These are phyloP conservation scores for Ceratoteleas bidentatus DNA, from an alignment of 1,140 invertebrate species.

Conservation along the genomic window DNA sequence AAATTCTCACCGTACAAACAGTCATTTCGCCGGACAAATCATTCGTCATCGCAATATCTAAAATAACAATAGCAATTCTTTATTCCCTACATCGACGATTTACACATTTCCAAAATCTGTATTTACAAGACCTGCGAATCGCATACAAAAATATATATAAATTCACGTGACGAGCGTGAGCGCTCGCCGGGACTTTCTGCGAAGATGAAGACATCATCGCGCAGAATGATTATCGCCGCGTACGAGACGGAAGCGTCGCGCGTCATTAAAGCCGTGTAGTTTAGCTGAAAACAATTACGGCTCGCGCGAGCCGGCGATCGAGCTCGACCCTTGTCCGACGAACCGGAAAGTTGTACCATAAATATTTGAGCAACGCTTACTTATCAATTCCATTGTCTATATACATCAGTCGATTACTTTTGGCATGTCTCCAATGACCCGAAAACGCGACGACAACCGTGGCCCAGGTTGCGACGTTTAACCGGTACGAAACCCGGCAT, in stretches of 20 bases:
- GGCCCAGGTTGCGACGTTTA: too few species aligned
- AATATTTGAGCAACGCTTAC: constrained; percentile 59
- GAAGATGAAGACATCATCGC: constrained; percentile 74
- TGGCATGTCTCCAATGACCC: constrained; percentile 28
- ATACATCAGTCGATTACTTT: constrained; percentile 61
- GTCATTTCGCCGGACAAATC: too few species aligned
- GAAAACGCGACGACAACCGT: too few species aligned
- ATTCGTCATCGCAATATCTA: constrained; percentile 5
- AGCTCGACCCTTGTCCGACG: constrained; percentile 8
- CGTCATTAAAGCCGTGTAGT: constrained; percentile 34
- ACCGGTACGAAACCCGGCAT: too few species aligned
- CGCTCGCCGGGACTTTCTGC: too few species aligned
- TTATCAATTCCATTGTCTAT: constrained; percentile 34
- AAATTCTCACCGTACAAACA: constrained; percentile 23
- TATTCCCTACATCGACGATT: constrained; percentile 4
- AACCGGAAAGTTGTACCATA: constrained; percentile 44
- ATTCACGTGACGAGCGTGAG: neutral
- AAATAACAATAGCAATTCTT: neutral
- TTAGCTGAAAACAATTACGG: constrained; percentile 33
- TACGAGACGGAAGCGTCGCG: constrained; percentile 29
- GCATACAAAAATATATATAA: constrained; percentile 24
- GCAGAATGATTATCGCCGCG: constrained; percentile 69
- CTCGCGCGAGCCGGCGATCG: constrained; percentile 32
- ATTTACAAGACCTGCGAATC: constrained; percentile 25
- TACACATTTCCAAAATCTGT: constrained; percentile 4